Percentiles rank a stretch among this genome's conserved stretches.
These are phyloP conservation scores for Pristionchus maxplancki DNA, from an alignment of 2,888 invertebrate genomes.

Conservation along the genomic window DNA sequence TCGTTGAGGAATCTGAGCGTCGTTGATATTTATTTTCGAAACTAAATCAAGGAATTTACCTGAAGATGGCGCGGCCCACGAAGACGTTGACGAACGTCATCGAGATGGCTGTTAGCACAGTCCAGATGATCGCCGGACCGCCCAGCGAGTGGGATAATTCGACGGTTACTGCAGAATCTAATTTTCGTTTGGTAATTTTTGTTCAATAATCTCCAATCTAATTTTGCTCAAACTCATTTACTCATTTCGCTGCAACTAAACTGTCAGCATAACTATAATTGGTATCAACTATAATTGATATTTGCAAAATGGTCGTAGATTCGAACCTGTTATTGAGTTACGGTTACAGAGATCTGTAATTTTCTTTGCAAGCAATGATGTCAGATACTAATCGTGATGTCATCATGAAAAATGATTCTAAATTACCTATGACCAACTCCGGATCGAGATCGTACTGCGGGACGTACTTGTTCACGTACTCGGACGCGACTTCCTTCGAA, in stretches of 20 bases:
- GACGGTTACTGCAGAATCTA: neutral
- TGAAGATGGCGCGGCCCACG: constrained; percentile 3
- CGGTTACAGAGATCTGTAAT: too few relatives aligned
- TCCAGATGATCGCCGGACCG: neutral
- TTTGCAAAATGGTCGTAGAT: too few relatives aligned
- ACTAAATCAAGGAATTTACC: neutral
- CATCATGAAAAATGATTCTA: too few relatives aligned
- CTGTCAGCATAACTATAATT: neutral
- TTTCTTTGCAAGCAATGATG: too few relatives aligned
- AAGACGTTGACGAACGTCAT: neutral
- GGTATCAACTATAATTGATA: neutral
- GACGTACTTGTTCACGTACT: neutral
- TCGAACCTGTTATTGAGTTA: too few relatives aligned
- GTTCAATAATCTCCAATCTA: too few relatives aligned
- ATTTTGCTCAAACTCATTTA: too few relatives aligned
- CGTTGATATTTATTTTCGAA: too few relatives aligned
- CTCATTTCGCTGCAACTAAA: too few relatives aligned
- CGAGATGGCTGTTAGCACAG: neutral
- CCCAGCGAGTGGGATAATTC: neutral
- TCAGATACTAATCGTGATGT: too few relatives aligned
- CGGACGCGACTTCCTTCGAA: neutral
- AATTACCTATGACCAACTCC: neutral
- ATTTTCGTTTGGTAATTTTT: neutral
- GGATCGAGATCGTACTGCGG: constrained; percentile 8
- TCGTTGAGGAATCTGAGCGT: constrained; percentile 20